These are phyloP conservation scores for Enteromius paludinosus DNA, from an alignment of 2,797 vertebrate species.

Conservation along the genomic window DNA sequence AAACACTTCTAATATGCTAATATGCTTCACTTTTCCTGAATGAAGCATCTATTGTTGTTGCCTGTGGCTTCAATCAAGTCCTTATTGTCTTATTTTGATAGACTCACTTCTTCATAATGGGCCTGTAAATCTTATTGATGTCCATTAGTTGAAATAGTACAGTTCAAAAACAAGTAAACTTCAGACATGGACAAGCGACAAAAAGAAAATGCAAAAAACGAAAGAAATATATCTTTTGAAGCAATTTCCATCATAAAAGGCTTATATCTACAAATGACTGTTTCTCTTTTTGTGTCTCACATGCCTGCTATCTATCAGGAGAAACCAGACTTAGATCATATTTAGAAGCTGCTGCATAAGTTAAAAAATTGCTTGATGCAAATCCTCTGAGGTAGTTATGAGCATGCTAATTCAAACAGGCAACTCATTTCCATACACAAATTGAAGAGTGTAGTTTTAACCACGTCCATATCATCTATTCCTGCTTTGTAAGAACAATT, in stretches of 20 bases:
- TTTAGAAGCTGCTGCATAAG: conserved; percentile 37
- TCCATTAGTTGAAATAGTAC: neutral
- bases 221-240: neutral
- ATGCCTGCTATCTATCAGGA: conserved; percentile 32
- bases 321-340: conserved; percentile 46
- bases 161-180: conserved; percentile 13
- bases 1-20: neutral
- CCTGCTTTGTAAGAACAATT: conserved; percentile 49
- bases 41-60: conserved; percentile 10
- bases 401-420: conserved; percentile 54
- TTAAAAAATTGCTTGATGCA: conserved; percentile 37
- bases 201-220: neutral
- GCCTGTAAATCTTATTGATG: neutral
- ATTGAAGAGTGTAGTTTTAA: conserved; percentile 40
- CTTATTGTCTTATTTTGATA: neutral
- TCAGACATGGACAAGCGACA: conserved; percentile 9
- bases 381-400: conserved; percentile 42
- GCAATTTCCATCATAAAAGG: conserved; percentile 8
- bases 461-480: conserved; percentile 37
- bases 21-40: neutral
- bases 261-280: conserved; percentile 14
- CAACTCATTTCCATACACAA: conserved; percentile 57
- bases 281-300: conserved; percentile 24
- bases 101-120: neutral
- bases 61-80: conserved; percentile 3